Evolutionary conservation across 2,888 invertebrate species (phyloP).

Genomic region (Troides helena): DNA sequence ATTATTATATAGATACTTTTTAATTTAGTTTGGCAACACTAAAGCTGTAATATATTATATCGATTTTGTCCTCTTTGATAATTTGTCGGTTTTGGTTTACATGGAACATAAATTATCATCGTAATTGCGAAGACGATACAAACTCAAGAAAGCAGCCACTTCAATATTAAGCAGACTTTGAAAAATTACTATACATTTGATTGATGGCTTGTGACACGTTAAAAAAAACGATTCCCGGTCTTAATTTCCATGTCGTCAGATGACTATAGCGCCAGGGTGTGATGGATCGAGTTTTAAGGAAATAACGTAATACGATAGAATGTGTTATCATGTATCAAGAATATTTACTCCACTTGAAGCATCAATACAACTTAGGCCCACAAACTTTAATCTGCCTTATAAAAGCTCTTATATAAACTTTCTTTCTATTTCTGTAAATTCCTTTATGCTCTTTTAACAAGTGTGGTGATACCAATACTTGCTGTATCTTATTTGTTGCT

Average conservation of each 20-base stretch:
- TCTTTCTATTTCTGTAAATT: too few species aligned
- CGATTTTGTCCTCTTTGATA: too few species aligned
- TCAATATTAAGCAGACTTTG: conserved; percentile 54
- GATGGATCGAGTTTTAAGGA: conserved; percentile 56
- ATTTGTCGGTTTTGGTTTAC: too few species aligned
- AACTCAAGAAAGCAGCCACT: conserved; percentile 12
- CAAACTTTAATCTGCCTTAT: too few species aligned
- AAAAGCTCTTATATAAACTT: too few species aligned
- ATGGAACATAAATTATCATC: background rate
- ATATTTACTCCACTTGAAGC: background rate
- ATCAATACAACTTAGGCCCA: too few species aligned
- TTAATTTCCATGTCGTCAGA: conserved; percentile 72
- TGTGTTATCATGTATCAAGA: conserved; percentile 14
- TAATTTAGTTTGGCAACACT: too few species aligned
- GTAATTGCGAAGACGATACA: background rate
- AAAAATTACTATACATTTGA: conserved; percentile 69
- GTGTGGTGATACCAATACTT: too few species aligned
- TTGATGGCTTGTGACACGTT: conserved; percentile 63
- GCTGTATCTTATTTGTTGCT: too few species aligned
- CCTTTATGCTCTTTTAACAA: too few species aligned
- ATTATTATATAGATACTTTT: too few species aligned
- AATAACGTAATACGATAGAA: conserved; percentile 35
- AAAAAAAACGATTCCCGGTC: conserved; percentile 69
- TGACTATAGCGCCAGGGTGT: conserved; percentile 50
- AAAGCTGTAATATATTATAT: too few species aligned